A percentile compares a stretch with the other conserved stretches of the same genome.
Evolutionary conservation across 2,797 vertebrate species (phyloP).

Genomic region (Heterohyrax brucei): DNA sequence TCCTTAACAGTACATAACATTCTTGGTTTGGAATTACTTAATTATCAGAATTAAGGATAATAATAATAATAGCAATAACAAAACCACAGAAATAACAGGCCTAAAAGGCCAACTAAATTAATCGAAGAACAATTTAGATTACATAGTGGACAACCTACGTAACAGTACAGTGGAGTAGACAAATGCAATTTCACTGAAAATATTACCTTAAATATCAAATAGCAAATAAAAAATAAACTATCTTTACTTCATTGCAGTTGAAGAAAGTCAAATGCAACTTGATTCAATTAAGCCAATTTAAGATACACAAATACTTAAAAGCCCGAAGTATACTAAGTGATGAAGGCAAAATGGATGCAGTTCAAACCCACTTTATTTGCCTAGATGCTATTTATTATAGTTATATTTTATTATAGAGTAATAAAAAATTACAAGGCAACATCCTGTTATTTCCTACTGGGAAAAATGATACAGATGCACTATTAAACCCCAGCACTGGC

Average conservation of each 20-base stretch:
- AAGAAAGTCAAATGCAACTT: conserved; percentile 47
- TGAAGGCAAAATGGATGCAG: conserved; percentile 85
- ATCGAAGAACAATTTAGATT: conserved; percentile 39
- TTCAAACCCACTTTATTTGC: conserved; percentile 88
- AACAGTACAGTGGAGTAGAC: neutral
- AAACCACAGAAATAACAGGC: neutral
- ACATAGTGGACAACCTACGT: neutral
- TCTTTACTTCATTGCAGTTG: neutral
- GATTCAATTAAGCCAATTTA: conserved; percentile 79
- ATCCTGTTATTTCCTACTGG: conserved; percentile 88
- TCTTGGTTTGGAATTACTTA: neutral
- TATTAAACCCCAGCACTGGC: conserved; percentile 85
- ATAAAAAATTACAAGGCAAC: conserved; percentile 90
- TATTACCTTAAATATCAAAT: conserved; percentile 39
- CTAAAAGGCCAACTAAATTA: neutral
- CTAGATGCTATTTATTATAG: conserved; percentile 89
- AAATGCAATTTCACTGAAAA: conserved; percentile 58
- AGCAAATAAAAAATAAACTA: conserved; percentile 68
- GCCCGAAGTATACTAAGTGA: conserved; percentile 75
- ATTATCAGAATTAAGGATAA: neutral
- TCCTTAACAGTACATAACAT: neutral
- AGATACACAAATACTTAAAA: conserved; percentile 47
- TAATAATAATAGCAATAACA: conserved; percentile 2
- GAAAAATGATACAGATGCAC: conserved; percentile 89
- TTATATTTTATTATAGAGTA: conserved; percentile 90